Evolutionary conservation across 1,140 invertebrate species (phyloP).

Genomic region (Heliconius eleuchia): DNA sequence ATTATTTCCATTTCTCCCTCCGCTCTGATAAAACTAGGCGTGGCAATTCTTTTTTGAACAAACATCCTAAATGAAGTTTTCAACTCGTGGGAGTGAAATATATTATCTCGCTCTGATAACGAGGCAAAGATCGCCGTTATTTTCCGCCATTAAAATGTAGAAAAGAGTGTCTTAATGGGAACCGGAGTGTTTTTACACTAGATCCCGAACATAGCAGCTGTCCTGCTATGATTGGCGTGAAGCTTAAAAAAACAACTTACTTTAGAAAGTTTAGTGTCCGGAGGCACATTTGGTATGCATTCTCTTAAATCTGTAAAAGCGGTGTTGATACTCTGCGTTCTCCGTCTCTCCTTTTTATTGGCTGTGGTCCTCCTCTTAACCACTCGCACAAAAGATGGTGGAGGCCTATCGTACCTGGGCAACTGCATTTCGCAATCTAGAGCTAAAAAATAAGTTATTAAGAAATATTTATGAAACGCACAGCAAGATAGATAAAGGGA

Average conservation of each 20-base stretch:
- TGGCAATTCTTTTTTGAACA: too few species aligned
- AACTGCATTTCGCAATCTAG: slow-evolving; percentile 71
- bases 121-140: too few species aligned
- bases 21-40: too few species aligned
- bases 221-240: not conserved
- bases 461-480: not conserved
- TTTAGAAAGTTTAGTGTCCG: slow-evolving; percentile 96
- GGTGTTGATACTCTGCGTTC: slow-evolving; percentile 97
- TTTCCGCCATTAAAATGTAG: not conserved
- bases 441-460: slow-evolving; percentile 36
- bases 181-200: too few species aligned
- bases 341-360: slow-evolving; percentile 95
- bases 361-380: slow-evolving; percentile 90
- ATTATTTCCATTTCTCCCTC: too few species aligned
- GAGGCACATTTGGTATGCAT: slow-evolving; percentile 97
- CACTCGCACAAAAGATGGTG: slow-evolving; percentile 82
- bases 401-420: slow-evolving; percentile 63
- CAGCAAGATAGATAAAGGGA: too few species aligned
- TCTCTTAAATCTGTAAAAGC: slow-evolving; percentile 95
- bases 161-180: too few species aligned
- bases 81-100: too few species aligned
- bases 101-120: too few species aligned
- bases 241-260: slow-evolving; percentile 62
- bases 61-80: too few species aligned
- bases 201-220: too few species aligned